These are phyloP conservation scores for Homalodisca vitripennis DNA, from an alignment of 1,140 invertebrate genomes.

Conservation along the genomic window DNA sequence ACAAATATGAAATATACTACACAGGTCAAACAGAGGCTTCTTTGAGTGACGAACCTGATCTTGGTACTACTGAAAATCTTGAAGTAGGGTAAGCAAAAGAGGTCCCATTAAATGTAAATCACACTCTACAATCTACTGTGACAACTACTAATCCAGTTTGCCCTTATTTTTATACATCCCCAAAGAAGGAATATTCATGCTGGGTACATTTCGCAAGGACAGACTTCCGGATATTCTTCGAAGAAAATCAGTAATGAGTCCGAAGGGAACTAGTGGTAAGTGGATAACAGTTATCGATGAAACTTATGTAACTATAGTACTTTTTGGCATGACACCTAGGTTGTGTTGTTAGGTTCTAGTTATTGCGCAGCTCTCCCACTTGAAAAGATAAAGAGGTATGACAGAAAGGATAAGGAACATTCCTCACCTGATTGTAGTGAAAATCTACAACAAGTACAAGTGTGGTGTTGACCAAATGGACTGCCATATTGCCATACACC, in stretches of 20 bases:
- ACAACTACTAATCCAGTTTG: constrained; percentile 46
- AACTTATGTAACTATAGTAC: background rate
- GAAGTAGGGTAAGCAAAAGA: constrained; percentile 34
- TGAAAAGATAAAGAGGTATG: constrained; percentile 20
- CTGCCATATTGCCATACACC: constrained; percentile 1
- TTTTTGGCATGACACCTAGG: constrained; percentile 16
- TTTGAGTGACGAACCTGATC: constrained; percentile 37
- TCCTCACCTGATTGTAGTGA: background rate
- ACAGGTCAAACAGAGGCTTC: constrained; percentile 38
- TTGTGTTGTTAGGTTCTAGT: constrained; percentile 9
- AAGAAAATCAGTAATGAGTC: background rate
- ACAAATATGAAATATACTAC: constrained; percentile 45
- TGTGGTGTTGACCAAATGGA: constrained; percentile 18
- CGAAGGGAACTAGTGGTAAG: background rate
- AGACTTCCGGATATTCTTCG: constrained; percentile 29
- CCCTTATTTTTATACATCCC: constrained; percentile 39
- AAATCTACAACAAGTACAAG: constrained; percentile 13
- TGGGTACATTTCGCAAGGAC: constrained; percentile 41
- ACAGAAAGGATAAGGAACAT: constrained; percentile 2
- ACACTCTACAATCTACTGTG: constrained; percentile 43
- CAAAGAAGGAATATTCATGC: constrained; percentile 40
- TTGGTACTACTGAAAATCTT: constrained; percentile 41
- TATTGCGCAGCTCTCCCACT: background rate
- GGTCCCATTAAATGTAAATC: constrained; percentile 36
- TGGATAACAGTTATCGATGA: background rate